These are phyloP conservation scores for Capreolus pygargus DNA, from an alignment of 2,113 vertebrate genomes.

Conservation along the genomic window DNA sequence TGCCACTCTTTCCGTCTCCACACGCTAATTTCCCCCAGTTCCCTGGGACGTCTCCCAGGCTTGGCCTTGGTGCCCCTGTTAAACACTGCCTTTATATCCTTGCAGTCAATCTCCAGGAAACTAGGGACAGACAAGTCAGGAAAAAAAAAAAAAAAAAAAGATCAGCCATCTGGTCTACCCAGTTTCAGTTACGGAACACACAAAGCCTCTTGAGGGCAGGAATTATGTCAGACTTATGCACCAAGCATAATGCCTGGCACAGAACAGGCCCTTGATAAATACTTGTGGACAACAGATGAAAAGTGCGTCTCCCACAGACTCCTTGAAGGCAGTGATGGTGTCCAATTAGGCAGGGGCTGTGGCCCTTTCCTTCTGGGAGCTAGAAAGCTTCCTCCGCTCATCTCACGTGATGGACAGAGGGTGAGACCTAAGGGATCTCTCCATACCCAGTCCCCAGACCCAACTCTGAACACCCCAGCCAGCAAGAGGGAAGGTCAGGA, in stretches of 20 bases:
- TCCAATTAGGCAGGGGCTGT: background rate
- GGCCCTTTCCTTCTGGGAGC: background rate
- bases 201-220: background rate
- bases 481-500: background rate
- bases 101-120: background rate
- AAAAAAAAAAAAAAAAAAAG: background rate
- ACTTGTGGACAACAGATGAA: background rate
- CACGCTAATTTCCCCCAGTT: background rate
- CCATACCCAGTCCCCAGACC: background rate
- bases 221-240: background rate
- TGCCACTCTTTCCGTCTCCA: background rate
- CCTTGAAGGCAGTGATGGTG: rapidly evolving
- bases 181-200: background rate
- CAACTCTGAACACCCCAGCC: background rate
- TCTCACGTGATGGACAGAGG: background rate
- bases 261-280: background rate
- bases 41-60: background rate
- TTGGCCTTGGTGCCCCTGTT: background rate
- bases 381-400: background rate
- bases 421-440: background rate
- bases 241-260: background rate
- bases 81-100: background rate
- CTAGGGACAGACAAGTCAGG: background rate
- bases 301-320: background rate
- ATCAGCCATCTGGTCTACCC: background rate